A percentile compares a stretch with the other conserved stretches of the same genome.
These are phyloP conservation scores for Rhamphomyia laevipes DNA, from an alignment of 2,888 invertebrate genomes.

Conservation along the genomic window DNA sequence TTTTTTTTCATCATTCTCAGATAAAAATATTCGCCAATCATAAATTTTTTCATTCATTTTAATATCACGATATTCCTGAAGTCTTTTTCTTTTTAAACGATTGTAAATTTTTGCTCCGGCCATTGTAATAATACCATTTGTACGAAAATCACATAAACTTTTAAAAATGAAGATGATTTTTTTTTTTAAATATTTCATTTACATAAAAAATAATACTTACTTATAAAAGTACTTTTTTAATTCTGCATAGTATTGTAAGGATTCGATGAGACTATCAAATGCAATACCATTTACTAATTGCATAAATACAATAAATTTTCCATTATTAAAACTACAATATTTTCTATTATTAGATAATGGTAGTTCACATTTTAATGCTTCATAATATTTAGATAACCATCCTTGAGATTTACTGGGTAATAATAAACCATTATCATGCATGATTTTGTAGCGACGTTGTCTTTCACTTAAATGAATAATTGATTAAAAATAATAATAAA, in stretches of 20 bases:
- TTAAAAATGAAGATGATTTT: not conserved
- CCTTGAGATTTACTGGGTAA: constrained; percentile 55
- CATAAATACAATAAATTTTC: constrained; percentile 54
- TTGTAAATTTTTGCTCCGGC: constrained; percentile 52
- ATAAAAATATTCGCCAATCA: constrained; percentile 25
- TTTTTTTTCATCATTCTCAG: constrained; percentile 27
- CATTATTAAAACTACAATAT: constrained; percentile 31
- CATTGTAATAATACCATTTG: constrained; percentile 57
- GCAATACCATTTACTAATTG: constrained; percentile 60
- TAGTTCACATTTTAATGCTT: constrained; percentile 44
- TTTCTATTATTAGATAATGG: constrained; percentile 9
- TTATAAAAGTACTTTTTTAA: constrained; percentile 47
- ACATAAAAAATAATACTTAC: constrained; percentile 23
- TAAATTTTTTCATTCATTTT: constrained; percentile 13
- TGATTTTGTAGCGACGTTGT: constrained; percentile 55
- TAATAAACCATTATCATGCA: constrained; percentile 69
- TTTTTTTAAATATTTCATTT: not conserved
- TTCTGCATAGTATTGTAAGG: constrained; percentile 58
- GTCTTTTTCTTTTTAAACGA: constrained; percentile 46
- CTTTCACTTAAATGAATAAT: constrained; percentile 44
- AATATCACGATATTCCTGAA: constrained; percentile 22
- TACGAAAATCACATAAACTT: constrained; percentile 52
- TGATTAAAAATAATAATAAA: not conserved
- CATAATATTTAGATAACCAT: constrained; percentile 58
- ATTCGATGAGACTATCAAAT: constrained; percentile 67